These are phyloP conservation scores for Mesitornis unicolor DNA, from an alignment of 2,113 vertebrate genomes.

Conservation along the genomic window DNA sequence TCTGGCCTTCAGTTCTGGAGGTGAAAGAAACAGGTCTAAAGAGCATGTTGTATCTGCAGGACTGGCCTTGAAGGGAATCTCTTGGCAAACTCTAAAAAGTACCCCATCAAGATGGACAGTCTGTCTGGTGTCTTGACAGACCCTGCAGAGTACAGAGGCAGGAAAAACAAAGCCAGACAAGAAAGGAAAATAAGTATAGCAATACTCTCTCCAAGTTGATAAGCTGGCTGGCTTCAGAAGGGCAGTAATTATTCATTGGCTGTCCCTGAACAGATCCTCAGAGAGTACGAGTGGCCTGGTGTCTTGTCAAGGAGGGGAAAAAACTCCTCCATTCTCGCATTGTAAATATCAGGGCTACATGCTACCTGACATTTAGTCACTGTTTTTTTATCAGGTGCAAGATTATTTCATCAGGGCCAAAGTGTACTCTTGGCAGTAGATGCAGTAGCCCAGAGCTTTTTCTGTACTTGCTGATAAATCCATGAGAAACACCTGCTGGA, in stretches of 20 bases:
- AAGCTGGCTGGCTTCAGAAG: neutral
- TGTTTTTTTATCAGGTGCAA: neutral
- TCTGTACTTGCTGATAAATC: neutral
- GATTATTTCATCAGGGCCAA: neutral
- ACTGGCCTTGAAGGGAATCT: neutral
- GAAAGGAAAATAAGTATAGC: neutral
- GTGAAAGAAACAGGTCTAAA: neutral
- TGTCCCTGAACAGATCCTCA: neutral
- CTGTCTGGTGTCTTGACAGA: rapidly evolving
- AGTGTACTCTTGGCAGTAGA: neutral
- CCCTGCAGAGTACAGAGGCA: neutral
- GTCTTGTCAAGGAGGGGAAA: neutral
- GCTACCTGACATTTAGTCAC: neutral
- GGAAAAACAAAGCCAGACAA: neutral
- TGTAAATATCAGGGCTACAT: neutral
- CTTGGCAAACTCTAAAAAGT: rapidly evolving
- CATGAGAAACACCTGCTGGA: rapidly evolving
- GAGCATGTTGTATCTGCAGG: neutral
- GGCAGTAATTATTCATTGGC: neutral
- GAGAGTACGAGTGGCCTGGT: neutral
- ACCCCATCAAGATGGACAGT: rapidly evolving
- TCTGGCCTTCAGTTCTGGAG: neutral
- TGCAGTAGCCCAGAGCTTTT: neutral
- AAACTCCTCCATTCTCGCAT: neutral
- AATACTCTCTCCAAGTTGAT: neutral